phyloP scores from a whole-genome alignment of 2,797 vertebrate genomes.

The Poeciliopsis gracilis region DNA sequence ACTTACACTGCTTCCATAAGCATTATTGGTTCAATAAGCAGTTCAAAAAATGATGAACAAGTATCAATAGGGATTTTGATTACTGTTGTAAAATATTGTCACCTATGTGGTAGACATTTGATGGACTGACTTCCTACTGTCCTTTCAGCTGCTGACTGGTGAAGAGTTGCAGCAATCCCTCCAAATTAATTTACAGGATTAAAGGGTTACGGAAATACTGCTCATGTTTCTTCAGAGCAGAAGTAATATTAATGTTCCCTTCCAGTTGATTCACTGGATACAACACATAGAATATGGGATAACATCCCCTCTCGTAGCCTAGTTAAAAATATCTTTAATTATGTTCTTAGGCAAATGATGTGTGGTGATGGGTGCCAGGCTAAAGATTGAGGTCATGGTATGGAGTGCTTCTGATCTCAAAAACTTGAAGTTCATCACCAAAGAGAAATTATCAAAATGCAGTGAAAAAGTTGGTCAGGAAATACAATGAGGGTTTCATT shows the following conservation, averaged over 20 bases:
- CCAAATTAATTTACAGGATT: neutral
- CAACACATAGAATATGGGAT: no score
- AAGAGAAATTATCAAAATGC: neutral
- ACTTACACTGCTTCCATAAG: neutral
- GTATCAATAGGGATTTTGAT: neutral
- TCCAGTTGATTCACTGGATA: no score
- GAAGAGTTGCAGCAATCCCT: neutral
- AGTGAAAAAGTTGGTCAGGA: neutral
- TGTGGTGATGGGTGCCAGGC: neutral
- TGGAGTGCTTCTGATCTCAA: neutral
- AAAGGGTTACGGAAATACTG: neutral
- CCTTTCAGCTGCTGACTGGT: neutral
- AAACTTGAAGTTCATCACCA: neutral
- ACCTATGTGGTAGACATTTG: neutral
- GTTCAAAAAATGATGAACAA: neutral
- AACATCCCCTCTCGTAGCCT: no score
- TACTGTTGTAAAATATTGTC: neutral
- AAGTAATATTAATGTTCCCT: neutral
- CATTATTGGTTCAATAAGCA: neutral
- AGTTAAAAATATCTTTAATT: no score
- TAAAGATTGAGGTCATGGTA: neutral
- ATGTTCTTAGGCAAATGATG: no score
- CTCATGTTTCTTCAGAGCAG: neutral
- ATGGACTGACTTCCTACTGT: neutral
- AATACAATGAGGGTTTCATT: neutral